Percentiles rank a stretch among this genome's conserved stretches.
phyloP scores from a whole-genome alignment of 2,797 vertebrate species.

The Gallinago stenura region DNA sequence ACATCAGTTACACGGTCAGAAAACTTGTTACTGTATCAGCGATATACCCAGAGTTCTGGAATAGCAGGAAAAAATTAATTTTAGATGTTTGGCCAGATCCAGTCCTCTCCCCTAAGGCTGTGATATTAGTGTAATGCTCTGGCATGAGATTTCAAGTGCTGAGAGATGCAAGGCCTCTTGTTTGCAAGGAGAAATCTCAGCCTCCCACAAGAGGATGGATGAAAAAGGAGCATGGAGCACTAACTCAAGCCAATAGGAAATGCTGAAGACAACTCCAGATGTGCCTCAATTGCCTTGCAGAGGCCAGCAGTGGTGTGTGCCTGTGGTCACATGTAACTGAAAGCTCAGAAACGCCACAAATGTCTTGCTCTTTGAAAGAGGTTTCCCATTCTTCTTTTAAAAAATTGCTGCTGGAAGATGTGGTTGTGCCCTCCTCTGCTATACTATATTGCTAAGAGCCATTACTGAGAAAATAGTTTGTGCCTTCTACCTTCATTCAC shows the following conservation, averaged over 20 bases:
- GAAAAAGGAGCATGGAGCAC: not conserved
- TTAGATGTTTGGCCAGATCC: not conserved
- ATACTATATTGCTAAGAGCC: not conserved
- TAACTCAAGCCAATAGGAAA: not conserved
- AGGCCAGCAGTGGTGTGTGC: not conserved
- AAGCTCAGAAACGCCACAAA: not conserved
- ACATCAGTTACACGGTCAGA: not conserved
- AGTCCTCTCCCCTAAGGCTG: not conserved
- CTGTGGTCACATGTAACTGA: not conserved
- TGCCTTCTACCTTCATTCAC: not conserved
- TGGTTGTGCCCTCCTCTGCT: not conserved
- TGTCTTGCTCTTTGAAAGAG: not conserved
- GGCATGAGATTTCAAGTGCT: not conserved
- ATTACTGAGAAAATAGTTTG: not conserved
- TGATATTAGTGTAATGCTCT: not conserved
- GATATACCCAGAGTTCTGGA: not conserved
- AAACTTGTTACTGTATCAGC: not conserved
- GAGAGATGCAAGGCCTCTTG: not conserved
- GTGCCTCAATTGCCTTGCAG: rapidly evolving
- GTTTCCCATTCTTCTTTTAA: not conserved
- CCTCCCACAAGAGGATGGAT: not conserved
- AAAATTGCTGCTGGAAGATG: not conserved
- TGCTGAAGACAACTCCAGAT: not conserved
- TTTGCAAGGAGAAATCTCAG: not conserved
- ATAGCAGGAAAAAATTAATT: not conserved